Percentiles rank a stretch among this genome's conserved stretches.
Evolutionary conservation across 1,140 invertebrate genomes (phyloP).

Genomic region (Bombus ignitus): DNA sequence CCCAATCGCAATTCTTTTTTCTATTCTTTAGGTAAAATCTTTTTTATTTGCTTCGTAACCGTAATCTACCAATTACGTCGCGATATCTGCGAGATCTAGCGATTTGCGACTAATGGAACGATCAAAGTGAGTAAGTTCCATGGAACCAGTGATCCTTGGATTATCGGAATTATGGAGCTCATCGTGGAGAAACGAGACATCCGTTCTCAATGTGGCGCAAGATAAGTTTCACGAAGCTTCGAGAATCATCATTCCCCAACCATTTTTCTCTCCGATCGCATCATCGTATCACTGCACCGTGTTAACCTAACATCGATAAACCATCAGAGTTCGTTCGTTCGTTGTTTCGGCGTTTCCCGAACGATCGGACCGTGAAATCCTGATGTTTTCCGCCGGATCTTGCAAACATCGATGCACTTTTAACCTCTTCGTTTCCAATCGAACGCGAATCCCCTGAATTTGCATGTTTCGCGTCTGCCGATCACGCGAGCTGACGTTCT

Average conservation of each 20-base stretch:
- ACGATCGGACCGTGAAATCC: neutral
- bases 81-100: neutral
- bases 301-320: neutral
- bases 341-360: neutral
- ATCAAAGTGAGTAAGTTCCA: conserved; percentile 31
- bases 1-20: neutral
- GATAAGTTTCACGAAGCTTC: conserved; percentile 31
- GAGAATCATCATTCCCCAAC: neutral
- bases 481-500: conserved; percentile 5
- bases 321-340: neutral
- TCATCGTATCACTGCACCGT: neutral
- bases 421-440: conserved; percentile 38
- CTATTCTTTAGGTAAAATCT: neutral
- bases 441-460: conserved; percentile 53
- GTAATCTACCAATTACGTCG: neutral
- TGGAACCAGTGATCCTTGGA: conserved; percentile 14
- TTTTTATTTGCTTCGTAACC: neutral
- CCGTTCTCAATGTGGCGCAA: neutral
- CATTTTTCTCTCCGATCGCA: neutral
- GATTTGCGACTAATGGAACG: neutral
- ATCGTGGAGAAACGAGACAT: neutral
- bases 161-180: neutral
- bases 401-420: conserved; percentile 32
- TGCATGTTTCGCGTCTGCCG: conserved; percentile 47
- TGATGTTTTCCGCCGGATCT: neutral